Base-by-base conservation (phyloP, 2,797 vertebrate species). In the Ctenochaetus hawaiiensis region DNA sequence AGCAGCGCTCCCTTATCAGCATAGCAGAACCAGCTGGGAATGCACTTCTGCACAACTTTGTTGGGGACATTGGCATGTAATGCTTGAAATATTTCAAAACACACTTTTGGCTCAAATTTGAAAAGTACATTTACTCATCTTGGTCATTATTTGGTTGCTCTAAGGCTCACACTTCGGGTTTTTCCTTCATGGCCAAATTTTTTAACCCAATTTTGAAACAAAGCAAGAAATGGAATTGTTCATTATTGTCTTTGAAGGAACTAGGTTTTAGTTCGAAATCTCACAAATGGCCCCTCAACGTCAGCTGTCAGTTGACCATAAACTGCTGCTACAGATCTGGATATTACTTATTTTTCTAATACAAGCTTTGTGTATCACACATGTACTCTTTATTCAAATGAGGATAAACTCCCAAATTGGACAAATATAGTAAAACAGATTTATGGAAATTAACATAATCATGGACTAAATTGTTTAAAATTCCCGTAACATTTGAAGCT, bases 1-100 rank as follows among this genome's bases (percentile, higher is more conserved):
- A 81, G 85, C 78, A 62, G 2, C 2, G 7, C 61, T 76, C 83
- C 69, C 84, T 92, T 89, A 91, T 92, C 89, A 83, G 65, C 86
- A 72, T 67, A 83, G 70, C 86, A 86, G 72, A 86, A 83, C 86
- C 91, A 90, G 80, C 89, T 84, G 86, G 77, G 88, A 90, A 90
- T 84, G 82, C 51, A 45, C 75, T 78, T 41, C 67, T 77, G 80
- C 83, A 72, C 58, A 18, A 8, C 82, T 82, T 78, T 71, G 80
- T 34, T 48, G 56, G 58, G 77, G 80, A 85, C 75, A 48, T 39
- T 66, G 80, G 71, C 26, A 43, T 67, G n/a, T 11, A 44, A 16
- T 10, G 56, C 11, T 13, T 18, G 52, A 74, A 71, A 37, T 48
- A 62, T 54, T 77, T 69, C 51, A 45, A 65, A 80, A 44, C 22